A percentile compares a stretch with the other conserved stretches of the same genome.
These are phyloP conservation scores for Prolemur simus DNA, from an alignment of 2,113 vertebrate genomes.

Conservation along the genomic window DNA sequence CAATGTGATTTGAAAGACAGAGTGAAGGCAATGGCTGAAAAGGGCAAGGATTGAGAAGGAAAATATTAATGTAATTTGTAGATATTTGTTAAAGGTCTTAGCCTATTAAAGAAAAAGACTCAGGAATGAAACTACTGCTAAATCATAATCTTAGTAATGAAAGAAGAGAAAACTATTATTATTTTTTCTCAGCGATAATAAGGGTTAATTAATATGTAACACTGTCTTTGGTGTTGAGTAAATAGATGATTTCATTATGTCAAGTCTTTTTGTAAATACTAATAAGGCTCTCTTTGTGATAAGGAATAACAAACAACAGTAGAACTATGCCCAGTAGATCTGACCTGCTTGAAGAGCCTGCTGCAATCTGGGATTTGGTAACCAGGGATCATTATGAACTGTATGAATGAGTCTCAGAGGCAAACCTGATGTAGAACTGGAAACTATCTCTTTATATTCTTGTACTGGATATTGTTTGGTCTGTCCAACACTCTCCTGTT, in stretches of 20 bases:
- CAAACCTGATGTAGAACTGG: neutral
- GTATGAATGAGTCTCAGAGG: neutral
- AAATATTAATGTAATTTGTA: slow-evolving; percentile 55
- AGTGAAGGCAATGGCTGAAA: neutral
- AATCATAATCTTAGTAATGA: slow-evolving; percentile 8
- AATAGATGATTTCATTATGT: slow-evolving; percentile 45
- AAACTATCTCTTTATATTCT: neutral
- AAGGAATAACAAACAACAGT: neutral
- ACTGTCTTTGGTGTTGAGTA: neutral
- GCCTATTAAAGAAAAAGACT: slow-evolving; percentile 14
- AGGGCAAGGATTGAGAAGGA: neutral
- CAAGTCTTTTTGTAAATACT: neutral
- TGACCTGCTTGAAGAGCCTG: neutral
- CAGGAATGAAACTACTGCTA: neutral
- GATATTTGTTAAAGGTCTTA: slow-evolving; percentile 56
- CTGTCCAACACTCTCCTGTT: neutral
- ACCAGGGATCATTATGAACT: neutral
- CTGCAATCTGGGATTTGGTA: neutral
- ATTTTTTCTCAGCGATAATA: slow-evolving; percentile 41
- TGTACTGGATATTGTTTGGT: neutral
- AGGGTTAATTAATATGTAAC: slow-evolving; percentile 52
- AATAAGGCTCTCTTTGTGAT: slow-evolving; percentile 1
- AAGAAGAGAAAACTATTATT: neutral
- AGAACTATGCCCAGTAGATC: neutral
- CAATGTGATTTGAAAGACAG: slow-evolving; percentile 42